Base-by-base conservation (phyloP, 1,140 invertebrate species). In the Steinernema khuongi region DNA sequence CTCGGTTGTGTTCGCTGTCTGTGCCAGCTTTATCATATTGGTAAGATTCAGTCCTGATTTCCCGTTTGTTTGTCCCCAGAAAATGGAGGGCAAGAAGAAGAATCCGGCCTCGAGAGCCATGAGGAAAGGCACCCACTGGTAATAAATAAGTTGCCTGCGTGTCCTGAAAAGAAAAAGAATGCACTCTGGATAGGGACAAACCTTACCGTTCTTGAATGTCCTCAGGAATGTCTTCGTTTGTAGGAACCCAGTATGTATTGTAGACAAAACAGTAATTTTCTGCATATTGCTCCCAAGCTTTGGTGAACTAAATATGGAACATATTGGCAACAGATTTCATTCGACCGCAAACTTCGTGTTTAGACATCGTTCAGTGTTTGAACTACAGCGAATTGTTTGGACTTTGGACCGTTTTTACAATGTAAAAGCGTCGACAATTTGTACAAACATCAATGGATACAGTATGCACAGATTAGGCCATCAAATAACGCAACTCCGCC, bases 91-190 rank as follows among this genome's bases (percentile, higher is more conserved):
- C 30, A 86, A 72, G 75, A 88, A 88, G 81, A 88, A 89, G 68
- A 87, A 76, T 50, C 87, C 91, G 1, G 89, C 87, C 76, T 87
- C 83, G 1, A 88, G 75, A 18, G 85, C 83, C 68, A 88, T 79
- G 29, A 88, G 74, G 75, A 88, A 85, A 0, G 84, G 83, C 1
- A 87, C 87, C 87, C 87, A 88, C 80, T 88, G 87, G 76, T 88
- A 87, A 74, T 88, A 87, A 11, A 79, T 79, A 0, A 84, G 67
- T 70, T 85, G 84, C 18, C 79, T 79, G 26, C 74, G 44, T 11
- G 77, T 72, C 73, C 82, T 80, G 50, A 32, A 77, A 71, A n/a
- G 50, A 18, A 60, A 19, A 73, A 17, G 11, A 32, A 60, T 67
- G 18, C n/a, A 50, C 29, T 77, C 44, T 75, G 31, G 31, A 31